Conservation (phyloP, 2,888 invertebrate genomes). For the Gymnoscelis rufifasciata region DNA sequence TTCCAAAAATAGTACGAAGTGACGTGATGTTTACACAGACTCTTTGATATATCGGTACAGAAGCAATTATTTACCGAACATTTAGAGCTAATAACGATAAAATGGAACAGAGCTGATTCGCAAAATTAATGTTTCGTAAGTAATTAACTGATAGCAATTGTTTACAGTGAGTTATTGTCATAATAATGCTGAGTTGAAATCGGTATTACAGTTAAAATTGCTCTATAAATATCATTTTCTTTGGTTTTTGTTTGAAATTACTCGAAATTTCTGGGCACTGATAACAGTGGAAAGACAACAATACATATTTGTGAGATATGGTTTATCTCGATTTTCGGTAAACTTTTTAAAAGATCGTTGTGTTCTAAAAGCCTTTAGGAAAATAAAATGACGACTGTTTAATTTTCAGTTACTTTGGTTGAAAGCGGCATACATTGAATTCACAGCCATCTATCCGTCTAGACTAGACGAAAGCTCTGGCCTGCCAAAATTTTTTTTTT, state of each 20-base stretch:
- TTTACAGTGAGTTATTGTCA: conserved; percentile 36
- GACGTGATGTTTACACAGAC: too few species aligned
- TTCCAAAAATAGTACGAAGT: too few species aligned
- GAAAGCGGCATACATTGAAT: too few species aligned
- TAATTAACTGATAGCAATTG: conserved; percentile 43
- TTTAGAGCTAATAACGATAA: conserved; percentile 18
- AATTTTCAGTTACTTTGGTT: too few species aligned
- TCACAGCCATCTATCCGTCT: too few species aligned
- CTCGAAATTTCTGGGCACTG: not conserved
- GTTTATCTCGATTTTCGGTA: too few species aligned
- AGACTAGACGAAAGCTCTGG: too few species aligned
- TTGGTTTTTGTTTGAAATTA: not conserved
- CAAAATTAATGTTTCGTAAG: conserved; percentile 36
- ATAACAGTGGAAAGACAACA: not conserved
- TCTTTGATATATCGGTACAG: not conserved
- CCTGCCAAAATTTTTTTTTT: too few species aligned
- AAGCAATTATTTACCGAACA: conserved; percentile 1
- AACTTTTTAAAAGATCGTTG: not conserved
- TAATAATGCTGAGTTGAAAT: conserved; percentile 28
- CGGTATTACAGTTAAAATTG: conserved; percentile 26
- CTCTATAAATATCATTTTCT: conserved; percentile 11
- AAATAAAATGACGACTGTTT: too few species aligned
- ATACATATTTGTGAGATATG: not conserved
- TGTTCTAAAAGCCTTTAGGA: too few species aligned
- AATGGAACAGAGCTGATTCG: conserved; percentile 23